phyloP scores from a whole-genome alignment of 2,888 invertebrate species.

The Agelastica alni region DNA sequence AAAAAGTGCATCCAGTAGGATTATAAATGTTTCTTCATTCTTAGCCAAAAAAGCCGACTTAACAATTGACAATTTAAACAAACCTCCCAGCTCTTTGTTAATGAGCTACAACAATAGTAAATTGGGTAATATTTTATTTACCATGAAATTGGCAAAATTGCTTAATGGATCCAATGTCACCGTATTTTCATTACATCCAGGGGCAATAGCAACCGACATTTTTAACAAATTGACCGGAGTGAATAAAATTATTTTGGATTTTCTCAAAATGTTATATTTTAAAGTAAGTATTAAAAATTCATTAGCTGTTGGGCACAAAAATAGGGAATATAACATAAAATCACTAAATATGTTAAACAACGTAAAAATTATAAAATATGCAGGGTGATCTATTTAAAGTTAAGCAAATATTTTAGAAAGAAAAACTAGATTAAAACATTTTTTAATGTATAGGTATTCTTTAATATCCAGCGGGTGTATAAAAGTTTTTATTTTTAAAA shows the following conservation, averaged over 20 bases:
- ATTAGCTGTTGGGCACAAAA: too few relatives aligned
- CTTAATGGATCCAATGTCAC: slow-evolving; percentile 38
- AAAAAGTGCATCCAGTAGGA: slow-evolving; percentile 42
- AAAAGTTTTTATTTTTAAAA: too few relatives aligned
- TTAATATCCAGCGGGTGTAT: too few relatives aligned
- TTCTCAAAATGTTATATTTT: too few relatives aligned
- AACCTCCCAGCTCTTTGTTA: slow-evolving; percentile 20
- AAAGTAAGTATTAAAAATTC: too few relatives aligned
- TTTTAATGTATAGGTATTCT: too few relatives aligned
- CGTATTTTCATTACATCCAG: slow-evolving; percentile 45
- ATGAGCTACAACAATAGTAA: slow-evolving; percentile 38
- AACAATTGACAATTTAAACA: slow-evolving; percentile 32
- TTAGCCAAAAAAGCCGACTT: slow-evolving; percentile 34
- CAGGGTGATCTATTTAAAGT: too few relatives aligned
- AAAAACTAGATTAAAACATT: too few relatives aligned
- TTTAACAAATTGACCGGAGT: slow-evolving; percentile 25
- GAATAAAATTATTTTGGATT: slow-evolving; percentile 20
- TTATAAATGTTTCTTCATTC: slow-evolving; percentile 44
- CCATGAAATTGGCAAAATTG: slow-evolving; percentile 39
- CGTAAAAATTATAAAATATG: too few relatives aligned
- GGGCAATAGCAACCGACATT: slow-evolving; percentile 28
- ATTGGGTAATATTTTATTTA: slow-evolving; percentile 44
- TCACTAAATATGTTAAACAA: too few relatives aligned
- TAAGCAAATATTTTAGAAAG: too few relatives aligned
- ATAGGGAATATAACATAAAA: too few relatives aligned